Conservation (phyloP, 2,113 vertebrate genomes). For the Aphyosemion australe region DNA sequence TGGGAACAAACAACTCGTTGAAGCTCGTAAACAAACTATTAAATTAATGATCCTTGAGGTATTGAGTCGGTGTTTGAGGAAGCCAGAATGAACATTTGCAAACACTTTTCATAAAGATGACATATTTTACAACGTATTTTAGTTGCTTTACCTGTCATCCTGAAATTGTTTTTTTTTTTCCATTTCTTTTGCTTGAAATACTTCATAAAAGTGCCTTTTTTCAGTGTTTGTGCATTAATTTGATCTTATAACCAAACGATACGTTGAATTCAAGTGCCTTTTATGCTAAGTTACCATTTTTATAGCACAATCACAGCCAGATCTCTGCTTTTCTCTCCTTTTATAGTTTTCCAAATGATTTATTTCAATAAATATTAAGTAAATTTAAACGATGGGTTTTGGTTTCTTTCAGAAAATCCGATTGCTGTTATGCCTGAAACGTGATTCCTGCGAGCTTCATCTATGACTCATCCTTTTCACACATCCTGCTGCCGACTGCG, state of each 20-base stretch:
- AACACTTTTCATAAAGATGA: slow-evolving; percentile 11
- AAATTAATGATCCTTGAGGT: slow-evolving; percentile 34
- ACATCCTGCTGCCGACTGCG: not conserved
- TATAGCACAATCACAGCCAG: slow-evolving; percentile 41
- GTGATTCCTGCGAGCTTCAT: not conserved
- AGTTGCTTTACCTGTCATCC: not conserved
- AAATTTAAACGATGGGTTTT: slow-evolving; percentile 17
- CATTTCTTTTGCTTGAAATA: slow-evolving; percentile 20
- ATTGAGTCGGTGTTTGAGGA: slow-evolving; percentile 12
- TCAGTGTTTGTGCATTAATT: slow-evolving; percentile 23
- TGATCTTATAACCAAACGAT: not conserved
- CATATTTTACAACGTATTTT: slow-evolving; percentile 24
- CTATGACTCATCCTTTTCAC: slow-evolving; percentile 44
- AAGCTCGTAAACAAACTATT: slow-evolving; percentile 28
- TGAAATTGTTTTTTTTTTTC: slow-evolving; percentile 11
- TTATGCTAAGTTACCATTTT: slow-evolving; percentile 48
- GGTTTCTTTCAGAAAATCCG: not conserved
- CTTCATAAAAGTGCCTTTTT: slow-evolving; percentile 40
- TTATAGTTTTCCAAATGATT: slow-evolving; percentile 51
- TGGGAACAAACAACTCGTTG: slow-evolving; percentile 42
- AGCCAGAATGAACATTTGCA: slow-evolving; percentile 28
- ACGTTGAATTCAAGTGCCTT: slow-evolving; percentile 65
- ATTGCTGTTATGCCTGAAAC: too few relatives aligned
- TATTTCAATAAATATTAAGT: slow-evolving; percentile 68
- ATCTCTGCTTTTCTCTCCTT: slow-evolving; percentile 28